Evolutionary conservation across 2,888 invertebrate genomes (phyloP).

Genomic region (Trachelus tabidus): DNA sequence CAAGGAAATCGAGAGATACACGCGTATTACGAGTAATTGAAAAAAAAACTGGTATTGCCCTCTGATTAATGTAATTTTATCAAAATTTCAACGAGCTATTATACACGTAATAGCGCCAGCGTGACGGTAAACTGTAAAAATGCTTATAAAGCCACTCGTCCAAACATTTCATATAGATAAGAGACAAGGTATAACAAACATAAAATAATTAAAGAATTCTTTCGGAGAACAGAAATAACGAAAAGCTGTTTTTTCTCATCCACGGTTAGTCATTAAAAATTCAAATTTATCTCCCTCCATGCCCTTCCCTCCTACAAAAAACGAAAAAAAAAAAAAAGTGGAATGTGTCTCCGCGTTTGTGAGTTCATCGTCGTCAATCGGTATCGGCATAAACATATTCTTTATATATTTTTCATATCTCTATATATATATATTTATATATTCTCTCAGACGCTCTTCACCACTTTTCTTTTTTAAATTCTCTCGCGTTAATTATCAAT

Average conservation of each 20-base stretch:
- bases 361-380: constrained; percentile 23
- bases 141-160: constrained; percentile 20
- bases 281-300: background rate
- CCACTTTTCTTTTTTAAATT: constrained; percentile 6
- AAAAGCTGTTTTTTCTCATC: background rate
- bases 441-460: constrained; percentile 38
- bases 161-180: constrained; percentile 24
- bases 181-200: constrained; percentile 6
- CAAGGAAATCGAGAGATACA: background rate
- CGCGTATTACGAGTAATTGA: constrained; percentile 6
- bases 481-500: background rate
- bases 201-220: constrained; percentile 26
- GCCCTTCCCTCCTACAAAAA: background rate
- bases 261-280: background rate
- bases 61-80: constrained; percentile 8
- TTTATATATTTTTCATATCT: constrained; percentile 23
- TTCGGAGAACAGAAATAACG: background rate
- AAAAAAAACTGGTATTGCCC: constrained; percentile 10
- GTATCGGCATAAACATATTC: constrained; percentile 38
- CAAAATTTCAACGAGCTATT: constrained; percentile 4
- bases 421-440: constrained; percentile 29
- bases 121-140: background rate
- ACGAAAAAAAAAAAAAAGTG: constrained; percentile 34
- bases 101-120: background rate
- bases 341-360: constrained; percentile 23